Base-by-base conservation (phyloP, 1,140 invertebrate genomes). In the Belonocnema kinseyi region DNA sequence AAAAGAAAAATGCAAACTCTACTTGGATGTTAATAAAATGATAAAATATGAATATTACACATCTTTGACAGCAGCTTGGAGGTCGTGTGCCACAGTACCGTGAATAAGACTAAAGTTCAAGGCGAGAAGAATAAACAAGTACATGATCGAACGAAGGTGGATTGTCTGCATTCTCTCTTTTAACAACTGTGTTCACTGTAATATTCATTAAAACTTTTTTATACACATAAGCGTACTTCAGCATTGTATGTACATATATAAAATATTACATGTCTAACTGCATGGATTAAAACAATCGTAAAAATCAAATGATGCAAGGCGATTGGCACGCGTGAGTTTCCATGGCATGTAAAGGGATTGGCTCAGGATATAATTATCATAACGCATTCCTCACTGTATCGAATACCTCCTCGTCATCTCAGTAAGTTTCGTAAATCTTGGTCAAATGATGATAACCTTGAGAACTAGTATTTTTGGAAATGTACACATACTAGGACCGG, bases 301-400 rank as follows among this genome's bases (percentile, higher is more conserved):
- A 66, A 61, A 66, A 66, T 40, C 61, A 14, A 54, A 74, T 78
- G 77, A 78, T 73, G 77, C 77, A 78, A 78, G 77, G 51, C 50
- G 51, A 75, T 79, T 54, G 77, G 77, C 74, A 61, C 75, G 70
- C 54, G 70, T 40, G 50, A 14, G 26, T 66, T 66, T 66, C 26
- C 58, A 61, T 61, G 21, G 58, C 26, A 40, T 66, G 61, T 66
- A 66, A 66, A 33, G 61, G 61, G 61, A 40, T 66, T 40, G 61
- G 33, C 61, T 40, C 14, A 40, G 61, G 61, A 66, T 66, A 66
- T 66, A 66, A 66, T 66, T 66, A 66, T 66, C 26, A 66, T 66
- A 66, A 66, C 14, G 61, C 61, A 66, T 40, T 66, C 33, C 26
- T 66, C 21, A 3, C 33, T 66, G 58, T 40, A 66, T 66, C 14